Base-by-base conservation (phyloP, 2,888 invertebrate species). In the Arrhopalites spinosus region DNA sequence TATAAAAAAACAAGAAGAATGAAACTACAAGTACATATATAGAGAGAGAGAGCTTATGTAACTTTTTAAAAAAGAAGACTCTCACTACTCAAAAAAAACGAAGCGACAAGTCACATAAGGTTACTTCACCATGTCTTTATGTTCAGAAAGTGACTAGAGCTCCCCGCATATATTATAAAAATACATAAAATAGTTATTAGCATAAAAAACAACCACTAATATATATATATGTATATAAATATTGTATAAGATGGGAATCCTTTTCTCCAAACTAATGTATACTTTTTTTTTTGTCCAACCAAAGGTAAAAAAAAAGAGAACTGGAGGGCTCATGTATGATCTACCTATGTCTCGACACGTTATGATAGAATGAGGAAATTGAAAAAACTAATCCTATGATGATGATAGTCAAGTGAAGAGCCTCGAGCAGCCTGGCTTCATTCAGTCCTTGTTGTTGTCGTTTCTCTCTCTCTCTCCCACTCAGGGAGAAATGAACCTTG, bases 311-410 rank as follows among this genome's bases (percentile, higher is more conserved):
- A 36, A 23, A 27, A 66, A 17, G n/a, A 23, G 23, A 29, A 29
- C 8, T 29, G 29, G 64, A 64, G 20, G 59, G 23, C 11, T 20
- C 36, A 36, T 36, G 11, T 36, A 36, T 36, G 36, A 36, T 11
- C 36, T 36, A 36, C 20, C 25, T 25, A 25, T 23, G 23, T 23
- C 59, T 27, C 27, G 13, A 53, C 50, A 69, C 8, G 25, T 13
- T 13, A 45, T 61, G 56, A 72, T 27, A 63, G 47, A 47, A 63
- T 27, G 64, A 63, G 72, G 72, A 63, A 63, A 72, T 63, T 72
- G 72, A 72, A 72, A 72, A 70, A 63, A 63, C 47, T 72, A 72
- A 72, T 72, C 63, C 61, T 59, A 59, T 59, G 50, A 71, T 59
- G 56, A 71, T 53, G 71, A 71, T 59, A 71, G 72, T 63, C 63